These are phyloP conservation scores for Chloroceryle aenea DNA, from an alignment of 2,113 vertebrate species.

Conservation along the genomic window DNA sequence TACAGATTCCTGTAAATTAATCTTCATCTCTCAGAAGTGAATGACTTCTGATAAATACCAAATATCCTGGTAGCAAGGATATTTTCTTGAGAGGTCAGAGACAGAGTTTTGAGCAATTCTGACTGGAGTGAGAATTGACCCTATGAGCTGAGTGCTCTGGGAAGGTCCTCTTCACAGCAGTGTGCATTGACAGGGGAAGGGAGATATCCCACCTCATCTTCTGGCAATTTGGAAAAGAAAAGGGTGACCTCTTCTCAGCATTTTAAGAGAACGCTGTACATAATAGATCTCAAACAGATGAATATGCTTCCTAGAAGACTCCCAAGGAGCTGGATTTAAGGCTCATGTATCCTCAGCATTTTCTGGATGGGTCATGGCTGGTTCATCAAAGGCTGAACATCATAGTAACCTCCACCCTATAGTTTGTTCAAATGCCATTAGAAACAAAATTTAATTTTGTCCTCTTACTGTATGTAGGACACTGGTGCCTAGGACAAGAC, in stretches of 20 bases:
- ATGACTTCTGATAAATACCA: neutral
- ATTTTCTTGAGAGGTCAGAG: neutral
- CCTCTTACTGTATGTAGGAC: neutral
- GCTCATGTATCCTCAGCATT: neutral
- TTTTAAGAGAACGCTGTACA: neutral
- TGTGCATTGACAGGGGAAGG: neutral
- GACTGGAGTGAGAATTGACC: neutral
- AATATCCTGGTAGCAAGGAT: neutral
- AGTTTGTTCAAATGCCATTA: neutral
- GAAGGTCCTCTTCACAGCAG: neutral
- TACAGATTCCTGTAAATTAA: neutral
- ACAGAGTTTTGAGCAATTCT: neutral
- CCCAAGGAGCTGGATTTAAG: neutral
- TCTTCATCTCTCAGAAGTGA: neutral
- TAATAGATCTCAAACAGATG: neutral
- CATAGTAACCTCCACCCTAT: neutral
- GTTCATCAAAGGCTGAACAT: neutral
- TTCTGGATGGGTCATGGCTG: fast-evolving
- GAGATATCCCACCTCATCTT: neutral
- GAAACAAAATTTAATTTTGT: neutral
- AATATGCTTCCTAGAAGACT: neutral
- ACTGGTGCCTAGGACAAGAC: neutral
- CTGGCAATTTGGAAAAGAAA: neutral
- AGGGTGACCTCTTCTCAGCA: neutral
- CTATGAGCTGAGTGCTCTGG: neutral